Evolutionary conservation across 2,888 invertebrate genomes (phyloP), one percentile per base, ranked within the genome.

Genomic region (Kryphioiulus occultus): DNA sequence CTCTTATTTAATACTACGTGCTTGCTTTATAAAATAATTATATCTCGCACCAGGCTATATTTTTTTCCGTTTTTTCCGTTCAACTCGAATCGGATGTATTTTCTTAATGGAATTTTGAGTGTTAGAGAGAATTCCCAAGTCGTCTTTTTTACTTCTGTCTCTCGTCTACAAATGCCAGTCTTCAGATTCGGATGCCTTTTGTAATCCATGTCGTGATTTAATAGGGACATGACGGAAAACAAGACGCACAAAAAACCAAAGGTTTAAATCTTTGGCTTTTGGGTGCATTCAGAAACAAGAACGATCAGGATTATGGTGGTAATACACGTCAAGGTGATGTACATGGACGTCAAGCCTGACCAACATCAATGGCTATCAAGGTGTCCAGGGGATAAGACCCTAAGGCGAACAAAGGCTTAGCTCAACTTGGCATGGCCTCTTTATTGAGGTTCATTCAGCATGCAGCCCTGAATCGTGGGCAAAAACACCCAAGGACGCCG

Each of bases 251-350:
- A n/a, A 47, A 59, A 59, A 59, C 0, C n/a, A 59, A 59, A 59
- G 59, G 59, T 59, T 59, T 59, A 59, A n/a, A 59, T 59, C 59
- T 59, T 59, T n/a, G n/a, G 59, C 59, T 59, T 59, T 22, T 59
- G n/a, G 59, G 59, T 15, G 59, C 59, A 59, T 59, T 59, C 59
- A 22, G 59, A 59, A 22, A 59, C 22, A 22, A 59, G 59, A 59
- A 59, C n/a, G 59, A 59, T 59, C n/a, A 59, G 59, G 59, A 59
- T 59, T 59, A 59, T 22, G 10, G 59, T 59, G 59, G 59, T 22
- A 22, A 22, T 59, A 59, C 59, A 59, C 22, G 59, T 59, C 59
- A 59, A n/a, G 59, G 22, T 59, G 59, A 59, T 59, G 59, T 59
- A 59, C 59, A 59, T 22, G 59, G 22, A 59, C 22, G 59, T 59